Evolutionary conservation across 1,140 invertebrate genomes (phyloP).

Genomic region (Trachymyrmex cornetzi): DNA sequence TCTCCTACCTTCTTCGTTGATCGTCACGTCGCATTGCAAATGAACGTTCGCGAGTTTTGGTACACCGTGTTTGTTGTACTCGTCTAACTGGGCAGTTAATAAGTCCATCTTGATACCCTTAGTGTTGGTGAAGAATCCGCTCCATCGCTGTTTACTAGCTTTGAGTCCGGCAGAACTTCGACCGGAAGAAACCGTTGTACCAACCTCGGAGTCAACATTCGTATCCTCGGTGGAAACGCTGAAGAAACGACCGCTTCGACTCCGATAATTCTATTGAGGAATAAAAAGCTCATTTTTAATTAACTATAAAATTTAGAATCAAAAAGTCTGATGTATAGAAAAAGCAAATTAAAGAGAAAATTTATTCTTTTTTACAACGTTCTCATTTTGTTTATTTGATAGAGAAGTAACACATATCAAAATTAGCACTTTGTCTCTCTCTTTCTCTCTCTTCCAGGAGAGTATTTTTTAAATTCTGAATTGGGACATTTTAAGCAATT

Average conservation of each 20-base stretch:
- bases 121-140: slow-evolving; percentile 89
- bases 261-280: slow-evolving; percentile 85
- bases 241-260: slow-evolving; percentile 88
- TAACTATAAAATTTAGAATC: background rate
- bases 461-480: too few relatives aligned
- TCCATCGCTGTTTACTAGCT: slow-evolving; percentile 89
- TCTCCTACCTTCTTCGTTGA: slow-evolving; percentile 86
- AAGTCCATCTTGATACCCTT: slow-evolving; percentile 90
- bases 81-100: slow-evolving; percentile 89
- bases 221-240: slow-evolving; percentile 89
- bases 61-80: slow-evolving; percentile 90
- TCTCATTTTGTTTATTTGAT: background rate
- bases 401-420: too few relatives aligned
- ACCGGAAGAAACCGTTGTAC: slow-evolving; percentile 76
- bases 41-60: slow-evolving; percentile 86
- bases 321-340: background rate
- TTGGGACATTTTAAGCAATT: too few relatives aligned
- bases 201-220: slow-evolving; percentile 83
- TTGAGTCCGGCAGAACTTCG: slow-evolving; percentile 81
- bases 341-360: background rate
- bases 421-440: too few relatives aligned
- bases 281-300: background rate
- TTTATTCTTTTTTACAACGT: background rate
- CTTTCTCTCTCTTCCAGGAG: too few relatives aligned
- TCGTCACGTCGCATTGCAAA: slow-evolving; percentile 79